Evolutionary conservation across 2,888 invertebrate species (phyloP), one percentile per base, ranked within the genome.

Genomic region (Cyaniris semiargus): DNA sequence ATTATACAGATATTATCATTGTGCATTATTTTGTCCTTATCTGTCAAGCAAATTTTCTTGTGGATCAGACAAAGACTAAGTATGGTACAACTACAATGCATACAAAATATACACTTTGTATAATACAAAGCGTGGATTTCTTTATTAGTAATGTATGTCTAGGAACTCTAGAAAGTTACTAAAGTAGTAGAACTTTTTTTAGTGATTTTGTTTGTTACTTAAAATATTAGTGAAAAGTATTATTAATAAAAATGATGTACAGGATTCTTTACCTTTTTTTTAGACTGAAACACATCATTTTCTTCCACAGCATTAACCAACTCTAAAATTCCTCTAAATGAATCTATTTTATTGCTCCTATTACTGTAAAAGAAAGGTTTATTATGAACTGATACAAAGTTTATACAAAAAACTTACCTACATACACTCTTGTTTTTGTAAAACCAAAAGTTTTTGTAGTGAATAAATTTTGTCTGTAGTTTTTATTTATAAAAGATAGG

Each of bases 291-390:
- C 18, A 80, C 60, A 70, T 80, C 78, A n/a, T 31, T 81, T 34
- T 81, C 78, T 75, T 81, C 84, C 70, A 86, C 86, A 66, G 86
- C 82, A 66, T 85, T 82, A 10, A 94, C 91, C 76, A 93, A 81
- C n/a, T 93, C 91, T 58, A 92, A 83, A 74, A 96, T 90, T 13
- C 95, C 95, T 82, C 96, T 86, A 78, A 89, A 90, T 80, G 86
- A 88, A 83, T 95, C 95, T 66, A 94, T 81, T 58, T 90, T 86
- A 70, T 85, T 85, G 77, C 93, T 88, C 72, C 95, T 89, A 78
- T 93, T 90, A 71, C 95, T 95, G 87, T 78, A 91, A 89, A 79
- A 77, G 34, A 34, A 5, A 53, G 18, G 10, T 44, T 44, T 44
- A 76, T 48, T 15, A 76, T 53, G 27, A 31, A 76, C 13, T 10